A percentile compares a stretch with the other conserved stretches of the same genome.
Evolutionary conservation across 1,140 invertebrate species (phyloP).

Genomic region (Colletes latitarsis): DNA sequence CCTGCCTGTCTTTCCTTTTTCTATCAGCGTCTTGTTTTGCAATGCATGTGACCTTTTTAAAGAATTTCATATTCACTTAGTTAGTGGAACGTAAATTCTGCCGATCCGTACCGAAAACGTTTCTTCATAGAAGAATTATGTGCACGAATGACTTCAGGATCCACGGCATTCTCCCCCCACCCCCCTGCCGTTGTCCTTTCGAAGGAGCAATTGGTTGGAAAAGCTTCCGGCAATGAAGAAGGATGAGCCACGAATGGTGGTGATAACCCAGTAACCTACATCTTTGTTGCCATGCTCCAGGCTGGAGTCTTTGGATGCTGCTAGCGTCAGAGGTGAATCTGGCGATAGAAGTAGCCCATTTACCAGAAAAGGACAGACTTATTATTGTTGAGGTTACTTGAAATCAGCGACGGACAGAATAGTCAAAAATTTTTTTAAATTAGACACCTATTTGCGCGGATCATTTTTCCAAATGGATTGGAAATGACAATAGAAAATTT

Average conservation of each 20-base stretch:
- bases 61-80: neutral
- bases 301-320: conserved; percentile 30
- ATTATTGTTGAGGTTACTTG: conserved; percentile 34
- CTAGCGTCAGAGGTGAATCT: conserved; percentile 23
- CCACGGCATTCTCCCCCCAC: conserved; percentile 11
- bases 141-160: conserved; percentile 16
- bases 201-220: conserved; percentile 70
- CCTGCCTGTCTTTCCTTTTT: no score
- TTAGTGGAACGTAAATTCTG: neutral
- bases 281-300: conserved; percentile 46
- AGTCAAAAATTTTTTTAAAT: neutral
- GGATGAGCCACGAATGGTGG: conserved; percentile 57
- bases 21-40: no score
- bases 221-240: conserved; percentile 61
- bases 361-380: conserved; percentile 35
- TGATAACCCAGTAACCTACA: conserved; percentile 75
- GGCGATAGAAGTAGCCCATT: conserved; percentile 29
- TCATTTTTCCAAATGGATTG: no score
- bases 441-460: neutral
- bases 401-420: neutral
- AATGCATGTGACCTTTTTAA: no score
- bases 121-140: conserved; percentile 46
- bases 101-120: neutral
- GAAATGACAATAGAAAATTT: no score
- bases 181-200: conserved; percentile 49